Conservation (phyloP, 2,113 vertebrate species). For the Cebidichthys violaceus region DNA sequence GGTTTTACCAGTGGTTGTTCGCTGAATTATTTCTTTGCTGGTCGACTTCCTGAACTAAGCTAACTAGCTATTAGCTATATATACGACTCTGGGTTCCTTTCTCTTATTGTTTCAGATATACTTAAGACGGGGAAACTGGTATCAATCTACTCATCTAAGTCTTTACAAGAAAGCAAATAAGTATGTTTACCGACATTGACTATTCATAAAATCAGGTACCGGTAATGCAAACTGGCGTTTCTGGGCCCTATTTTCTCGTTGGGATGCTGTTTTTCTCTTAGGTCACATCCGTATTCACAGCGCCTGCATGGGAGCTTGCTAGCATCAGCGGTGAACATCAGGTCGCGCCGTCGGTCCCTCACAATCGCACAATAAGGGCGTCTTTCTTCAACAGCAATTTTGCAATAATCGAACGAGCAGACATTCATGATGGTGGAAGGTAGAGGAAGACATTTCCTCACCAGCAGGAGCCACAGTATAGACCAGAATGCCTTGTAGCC, state of each 20-base stretch:
- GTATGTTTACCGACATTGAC: background rate
- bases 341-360: constrained; percentile 15
- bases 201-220: background rate
- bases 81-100: background rate
- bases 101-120: background rate
- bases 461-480: constrained; percentile 7
- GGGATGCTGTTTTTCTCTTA: constrained; percentile 10
- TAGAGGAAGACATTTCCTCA: constrained; percentile 2
- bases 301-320: constrained; percentile 2
- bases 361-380: constrained; percentile 5
- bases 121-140: background rate
- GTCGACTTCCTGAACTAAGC: constrained; percentile 1
- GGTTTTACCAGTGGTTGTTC: background rate
- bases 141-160: background rate
- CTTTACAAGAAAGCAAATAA: background rate
- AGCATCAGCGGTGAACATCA: constrained; percentile 7
- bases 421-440: background rate
- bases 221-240: background rate
- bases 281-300: constrained; percentile 7
- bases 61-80: background rate
- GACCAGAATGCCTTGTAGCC: constrained; percentile 35
- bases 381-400: background rate
- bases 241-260: constrained; percentile 5
- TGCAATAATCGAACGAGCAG: background rate
- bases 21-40: background rate